Conservation (phyloP, 2,888 invertebrate species). For the Diogma glabrata region DNA sequence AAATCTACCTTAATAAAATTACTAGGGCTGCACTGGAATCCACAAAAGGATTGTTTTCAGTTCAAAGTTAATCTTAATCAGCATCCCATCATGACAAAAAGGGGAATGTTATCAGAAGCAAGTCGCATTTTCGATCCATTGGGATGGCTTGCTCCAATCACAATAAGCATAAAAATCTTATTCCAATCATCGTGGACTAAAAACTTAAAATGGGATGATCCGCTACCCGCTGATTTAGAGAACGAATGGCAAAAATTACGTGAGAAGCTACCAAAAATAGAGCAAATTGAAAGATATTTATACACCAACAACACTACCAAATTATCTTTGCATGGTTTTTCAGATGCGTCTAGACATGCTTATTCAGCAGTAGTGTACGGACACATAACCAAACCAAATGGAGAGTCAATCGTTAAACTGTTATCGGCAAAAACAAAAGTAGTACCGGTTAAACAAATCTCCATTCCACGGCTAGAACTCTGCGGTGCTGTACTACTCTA, state of each 20-base stretch:
- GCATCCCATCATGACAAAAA: neutral
- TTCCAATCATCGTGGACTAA: neutral
- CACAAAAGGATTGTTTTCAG: neutral
- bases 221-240: neutral
- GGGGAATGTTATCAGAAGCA: neutral
- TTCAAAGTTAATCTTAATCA: neutral
- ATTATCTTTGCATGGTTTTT: neutral
- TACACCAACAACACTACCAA: neutral
- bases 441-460: neutral
- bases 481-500: neutral
- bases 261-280: neutral
- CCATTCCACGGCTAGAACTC: neutral
- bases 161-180: neutral
- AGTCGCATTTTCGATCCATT: neutral
- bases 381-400: no score
- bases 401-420: neutral
- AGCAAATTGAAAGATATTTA: neutral
- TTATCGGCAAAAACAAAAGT: neutral
- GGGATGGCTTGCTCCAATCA: neutral
- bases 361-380: no score
- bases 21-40: neutral
- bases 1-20: neutral
- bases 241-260: neutral
- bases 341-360: neutral
- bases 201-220: neutral